Conservation (phyloP, 2,888 invertebrate species). For the Hoplodrina blanda region DNA sequence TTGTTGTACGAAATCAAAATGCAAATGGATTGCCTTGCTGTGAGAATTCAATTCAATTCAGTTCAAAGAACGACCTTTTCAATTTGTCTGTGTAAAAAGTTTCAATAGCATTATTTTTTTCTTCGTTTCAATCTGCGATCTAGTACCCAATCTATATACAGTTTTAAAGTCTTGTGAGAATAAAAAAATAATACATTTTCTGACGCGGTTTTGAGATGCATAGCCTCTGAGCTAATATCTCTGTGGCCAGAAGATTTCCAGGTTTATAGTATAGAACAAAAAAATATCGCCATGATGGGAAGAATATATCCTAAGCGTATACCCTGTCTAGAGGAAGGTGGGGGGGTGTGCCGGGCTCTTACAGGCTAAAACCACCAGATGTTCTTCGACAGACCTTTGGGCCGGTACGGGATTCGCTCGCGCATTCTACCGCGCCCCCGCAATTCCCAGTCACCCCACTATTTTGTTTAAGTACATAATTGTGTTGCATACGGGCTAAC, state of each 20-base stretch:
- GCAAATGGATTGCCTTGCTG: conserved; percentile 41
- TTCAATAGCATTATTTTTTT: conserved; percentile 21
- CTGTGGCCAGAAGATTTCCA: too few species aligned
- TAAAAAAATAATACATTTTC: not conserved
- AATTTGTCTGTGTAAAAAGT: conserved; percentile 35
- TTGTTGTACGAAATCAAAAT: conserved; percentile 32
- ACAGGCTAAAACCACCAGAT: too few species aligned
- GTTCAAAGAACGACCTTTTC: conserved; percentile 37
- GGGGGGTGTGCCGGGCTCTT: too few species aligned
- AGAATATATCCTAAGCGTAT: too few species aligned
- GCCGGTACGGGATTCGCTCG: too few species aligned
- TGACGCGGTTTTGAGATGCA: not conserved
- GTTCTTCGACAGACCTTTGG: too few species aligned
- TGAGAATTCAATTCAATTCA: conserved; percentile 23
- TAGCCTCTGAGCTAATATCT: too few species aligned
- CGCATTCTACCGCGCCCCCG: too few species aligned
- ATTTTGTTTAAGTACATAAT: conserved; percentile 2
- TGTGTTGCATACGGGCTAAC: conserved; percentile 9
- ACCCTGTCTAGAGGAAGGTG: too few species aligned
- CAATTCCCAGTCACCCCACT: too few species aligned
- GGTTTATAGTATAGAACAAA: too few species aligned
- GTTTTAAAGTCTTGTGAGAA: conserved; percentile 5
- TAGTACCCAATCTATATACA: conserved; percentile 10
- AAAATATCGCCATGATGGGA: too few species aligned
- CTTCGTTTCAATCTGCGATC: conserved; percentile 12